Evolutionary conservation across 2,888 invertebrate genomes (phyloP), one percentile per base, ranked within the genome.

Genomic region (Calameuta filiformis): DNA sequence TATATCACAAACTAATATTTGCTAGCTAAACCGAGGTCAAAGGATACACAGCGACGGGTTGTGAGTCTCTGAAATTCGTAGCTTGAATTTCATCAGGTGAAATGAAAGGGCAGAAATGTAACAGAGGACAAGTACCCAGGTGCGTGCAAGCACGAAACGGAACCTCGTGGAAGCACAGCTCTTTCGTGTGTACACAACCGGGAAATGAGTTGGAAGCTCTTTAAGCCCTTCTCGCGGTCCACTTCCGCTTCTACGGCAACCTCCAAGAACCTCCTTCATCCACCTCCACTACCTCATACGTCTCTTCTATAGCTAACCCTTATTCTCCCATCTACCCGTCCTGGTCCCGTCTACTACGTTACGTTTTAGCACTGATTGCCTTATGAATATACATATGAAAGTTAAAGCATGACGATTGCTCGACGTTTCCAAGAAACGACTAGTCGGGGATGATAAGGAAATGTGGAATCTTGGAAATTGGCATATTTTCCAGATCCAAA

Each of bases 311-410:
- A 77, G 73, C n/a, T 73, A 75, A n/a, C 35, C 69, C 69, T 71
- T 75, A 71, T 75, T 77, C 73, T 23, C 9, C 56, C 23, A 56
- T 9, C 56, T 56, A 56, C 23, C 56, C 15, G 23, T 56, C 9
- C 23, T 69, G 33, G 37, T 34, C 35, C 30, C 73, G 73, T 76
- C 79, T 78, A 79, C 83, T 85, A 85, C 88, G 86, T 85, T 87
- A 88, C 87, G 84, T 87, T 84, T 75, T 83, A 77, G 76, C 79
- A 80, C 81, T 88, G 88, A 89, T 88, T 89, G 85, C 84, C 86
- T 89, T 85, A 87, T 89, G 87, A 89, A 89, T 88, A 89, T 88
- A 88, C 83, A 81, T 84, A 84, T 83, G 82, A 85, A 82, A 85
- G 85, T 86, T 81, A 80, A 71, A 71, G 31, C 4, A 12, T 23